Conservation (phyloP, 2,113 vertebrate genomes). For the Neotoma lepida region DNA sequence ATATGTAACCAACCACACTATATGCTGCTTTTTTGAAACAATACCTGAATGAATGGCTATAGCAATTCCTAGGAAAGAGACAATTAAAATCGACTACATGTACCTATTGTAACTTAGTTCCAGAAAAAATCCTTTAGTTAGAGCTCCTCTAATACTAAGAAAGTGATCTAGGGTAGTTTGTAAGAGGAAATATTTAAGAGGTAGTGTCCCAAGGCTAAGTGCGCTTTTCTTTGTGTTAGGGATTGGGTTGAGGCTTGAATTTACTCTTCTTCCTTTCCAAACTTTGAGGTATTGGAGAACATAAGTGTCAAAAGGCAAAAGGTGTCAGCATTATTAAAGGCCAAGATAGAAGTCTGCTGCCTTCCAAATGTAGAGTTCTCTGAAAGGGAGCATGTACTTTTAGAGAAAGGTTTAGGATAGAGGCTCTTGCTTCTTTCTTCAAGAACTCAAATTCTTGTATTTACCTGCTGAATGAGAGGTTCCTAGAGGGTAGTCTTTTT, state of each 20-base stretch:
- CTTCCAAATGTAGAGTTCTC: background rate
- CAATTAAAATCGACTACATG: background rate
- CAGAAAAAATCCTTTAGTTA: constrained; percentile 11
- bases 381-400: background rate
- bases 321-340: background rate
- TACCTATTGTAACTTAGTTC: constrained; percentile 46
- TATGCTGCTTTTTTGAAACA: background rate
- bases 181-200: background rate
- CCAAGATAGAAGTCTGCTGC: background rate
- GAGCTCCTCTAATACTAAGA: constrained; percentile 34
- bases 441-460: background rate
- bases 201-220: background rate
- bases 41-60: background rate
- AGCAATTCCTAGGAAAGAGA: constrained; percentile 2
- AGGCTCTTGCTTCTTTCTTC: background rate
- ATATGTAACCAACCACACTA: constrained; percentile 42
- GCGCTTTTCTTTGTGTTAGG: background rate
- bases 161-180: background rate
- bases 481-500: background rate
- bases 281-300: background rate
- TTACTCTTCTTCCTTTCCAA: constrained; percentile 10
- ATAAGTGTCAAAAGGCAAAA: background rate
- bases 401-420: background rate
- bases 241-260: background rate
- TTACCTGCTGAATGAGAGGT: background rate